Evolutionary conservation across 2,797 vertebrate species (phyloP), one percentile per base, ranked within the genome.

Genomic region (Coracias cyanogaster): DNA sequence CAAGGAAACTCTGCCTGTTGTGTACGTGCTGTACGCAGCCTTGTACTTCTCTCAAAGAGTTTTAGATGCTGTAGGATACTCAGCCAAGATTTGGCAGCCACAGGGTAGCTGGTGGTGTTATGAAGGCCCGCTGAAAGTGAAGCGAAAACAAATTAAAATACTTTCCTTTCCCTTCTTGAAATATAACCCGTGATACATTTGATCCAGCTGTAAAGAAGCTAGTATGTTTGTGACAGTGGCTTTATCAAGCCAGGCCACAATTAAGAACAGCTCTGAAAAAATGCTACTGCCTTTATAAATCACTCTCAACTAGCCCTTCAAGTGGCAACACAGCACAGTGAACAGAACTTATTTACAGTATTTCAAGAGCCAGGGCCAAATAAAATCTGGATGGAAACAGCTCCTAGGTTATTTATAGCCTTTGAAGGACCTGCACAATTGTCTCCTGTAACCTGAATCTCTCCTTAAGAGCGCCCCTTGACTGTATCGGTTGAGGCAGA

Each of bases 141-240:
- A 86, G 92, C 58, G 4, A 96, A 96, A 96, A 89, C 82, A 90
- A 86, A 93, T 94, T 94, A 85, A 88, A 79, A 96, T 95, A 91
- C 65, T 92, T 97, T 94, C 84, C 91, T 94, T 96, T 97, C 86
- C 69, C 95, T 96, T 95, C 94, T 96, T 96, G 90, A 95, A 97
- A 90, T 93, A 71, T 69, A 96, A 93, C 60, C 69, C 74, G 80
- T 12, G 41, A 86, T 90, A 79, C 73, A 81, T 95, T 95, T 91
- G 95, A 96, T 95, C 90, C 86, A 86, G 77, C 93, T 94, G 85
- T 52, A 94, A 93, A 97, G 84, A 96, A 97, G 93, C 90, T 82
- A 88, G 85, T 64, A 39, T 60, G 41, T 91, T 89, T 93, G 87
- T 3, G 86, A 97, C 93, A 96, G 96, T 95, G 94, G 94, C 90